Percentiles rank a stretch among this genome's conserved stretches.
Evolutionary conservation across 2,113 vertebrate genomes (phyloP).

Genomic region (Paramisgurnus dabryanus): DNA sequence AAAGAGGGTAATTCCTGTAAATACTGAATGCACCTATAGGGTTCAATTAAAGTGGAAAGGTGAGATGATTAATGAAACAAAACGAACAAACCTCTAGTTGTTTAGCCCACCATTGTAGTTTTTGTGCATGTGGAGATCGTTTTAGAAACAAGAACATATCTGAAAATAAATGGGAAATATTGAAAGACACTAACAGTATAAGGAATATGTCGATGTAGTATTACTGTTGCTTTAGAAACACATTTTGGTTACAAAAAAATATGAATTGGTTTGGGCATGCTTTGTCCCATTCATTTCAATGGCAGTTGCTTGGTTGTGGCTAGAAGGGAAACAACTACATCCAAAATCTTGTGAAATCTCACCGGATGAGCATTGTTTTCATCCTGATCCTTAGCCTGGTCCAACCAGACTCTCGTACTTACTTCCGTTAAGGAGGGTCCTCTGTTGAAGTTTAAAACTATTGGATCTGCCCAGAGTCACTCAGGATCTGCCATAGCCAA

Average conservation of each 20-base stretch:
- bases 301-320: neutral
- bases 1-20: neutral
- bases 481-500: too few species aligned
- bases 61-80: neutral
- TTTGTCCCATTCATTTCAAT: neutral
- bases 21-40: neutral
- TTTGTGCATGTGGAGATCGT: neutral
- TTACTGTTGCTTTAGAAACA: neutral
- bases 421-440: too few species aligned
- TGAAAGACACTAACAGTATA: neutral
- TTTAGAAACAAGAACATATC: neutral
- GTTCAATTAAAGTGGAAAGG: neutral
- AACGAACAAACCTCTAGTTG: neutral
- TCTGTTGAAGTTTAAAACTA: too few species aligned
- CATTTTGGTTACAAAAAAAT: too few species aligned
- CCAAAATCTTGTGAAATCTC: too few species aligned
- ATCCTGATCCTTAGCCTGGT: too few species aligned
- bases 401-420: too few species aligned
- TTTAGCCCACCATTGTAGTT: neutral
- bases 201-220: neutral
- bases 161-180: neutral
- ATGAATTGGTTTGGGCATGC: neutral
- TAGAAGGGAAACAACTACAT: too few species aligned
- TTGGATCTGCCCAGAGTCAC: too few species aligned
- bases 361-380: too few species aligned